phyloP scores from a whole-genome alignment of 2,797 vertebrate genomes.

The Synaphobranchus kaupii region DNA sequence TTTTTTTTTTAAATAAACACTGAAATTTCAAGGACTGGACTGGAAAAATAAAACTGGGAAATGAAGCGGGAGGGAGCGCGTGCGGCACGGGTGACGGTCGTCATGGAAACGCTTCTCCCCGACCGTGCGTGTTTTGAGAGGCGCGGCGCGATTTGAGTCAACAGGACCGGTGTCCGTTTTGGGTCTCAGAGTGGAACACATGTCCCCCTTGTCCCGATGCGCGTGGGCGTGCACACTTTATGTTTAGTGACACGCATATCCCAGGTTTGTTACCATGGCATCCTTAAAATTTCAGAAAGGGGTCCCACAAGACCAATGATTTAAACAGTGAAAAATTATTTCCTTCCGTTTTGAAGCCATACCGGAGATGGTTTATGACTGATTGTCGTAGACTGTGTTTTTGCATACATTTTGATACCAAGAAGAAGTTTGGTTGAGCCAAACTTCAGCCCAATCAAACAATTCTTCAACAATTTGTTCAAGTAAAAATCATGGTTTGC shows the following conservation, averaged over 20 bases:
- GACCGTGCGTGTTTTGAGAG: neutral
- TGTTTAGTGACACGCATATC: neutral
- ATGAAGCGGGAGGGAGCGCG: conserved; percentile 9
- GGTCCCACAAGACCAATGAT: neutral
- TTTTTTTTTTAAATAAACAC: conserved; percentile 38
- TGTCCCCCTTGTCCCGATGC: neutral
- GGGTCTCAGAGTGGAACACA: neutral
- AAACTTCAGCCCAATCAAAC: neutral
- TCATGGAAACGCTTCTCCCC: conserved; percentile 10
- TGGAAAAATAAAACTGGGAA: conserved; percentile 27
- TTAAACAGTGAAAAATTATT: neutral
- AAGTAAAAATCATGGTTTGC: neutral
- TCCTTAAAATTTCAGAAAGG: neutral
- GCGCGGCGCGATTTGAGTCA: neutral
- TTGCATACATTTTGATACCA: neutral
- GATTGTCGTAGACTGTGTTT: neutral
- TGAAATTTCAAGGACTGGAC: conserved; percentile 10
- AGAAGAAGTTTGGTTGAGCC: neutral
- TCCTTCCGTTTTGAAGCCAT: neutral
- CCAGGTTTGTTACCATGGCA: neutral
- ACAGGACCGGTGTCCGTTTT: conserved; percentile 17
- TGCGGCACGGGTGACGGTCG: neutral
- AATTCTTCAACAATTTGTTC: neutral
- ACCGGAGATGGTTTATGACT: neutral
- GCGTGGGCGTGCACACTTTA: neutral